Evolutionary conservation across 2,113 vertebrate species (phyloP).

Genomic region (Empidonax alnorum): DNA sequence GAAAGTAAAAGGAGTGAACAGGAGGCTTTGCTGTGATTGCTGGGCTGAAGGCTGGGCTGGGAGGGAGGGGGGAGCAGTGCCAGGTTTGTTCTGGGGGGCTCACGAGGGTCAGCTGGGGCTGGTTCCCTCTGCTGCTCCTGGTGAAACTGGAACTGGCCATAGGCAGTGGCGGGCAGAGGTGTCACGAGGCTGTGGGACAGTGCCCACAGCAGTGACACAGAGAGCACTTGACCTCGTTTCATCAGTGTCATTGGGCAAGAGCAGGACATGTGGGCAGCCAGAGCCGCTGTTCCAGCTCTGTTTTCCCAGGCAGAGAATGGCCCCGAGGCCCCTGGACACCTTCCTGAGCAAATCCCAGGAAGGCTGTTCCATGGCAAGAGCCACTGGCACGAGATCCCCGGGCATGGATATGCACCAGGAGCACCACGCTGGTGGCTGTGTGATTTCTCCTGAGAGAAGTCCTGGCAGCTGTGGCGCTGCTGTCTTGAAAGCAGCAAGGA

Average conservation of each 20-base stretch:
- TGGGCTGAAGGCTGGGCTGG: neutral
- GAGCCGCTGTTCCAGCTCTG: fast-evolving
- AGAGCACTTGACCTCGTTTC: neutral
- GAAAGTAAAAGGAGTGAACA: neutral
- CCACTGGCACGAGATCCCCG: fast-evolving
- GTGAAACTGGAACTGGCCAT: neutral
- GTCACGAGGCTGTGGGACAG: neutral
- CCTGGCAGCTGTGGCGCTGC: neutral
- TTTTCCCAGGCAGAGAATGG: neutral
- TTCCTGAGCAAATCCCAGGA: neutral
- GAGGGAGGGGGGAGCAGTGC: too few relatives aligned
- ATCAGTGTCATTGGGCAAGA: neutral
- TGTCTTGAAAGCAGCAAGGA: neutral
- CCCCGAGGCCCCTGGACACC: fast-evolving
- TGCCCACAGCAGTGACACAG: neutral
- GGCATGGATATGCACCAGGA: fast-evolving
- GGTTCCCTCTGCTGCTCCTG: neutral
- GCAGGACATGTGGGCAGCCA: neutral
- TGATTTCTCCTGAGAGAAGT: neutral
- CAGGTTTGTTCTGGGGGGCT: neutral
- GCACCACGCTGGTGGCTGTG: fast-evolving
- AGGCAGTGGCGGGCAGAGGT: neutral
- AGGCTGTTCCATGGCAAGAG: neutral
- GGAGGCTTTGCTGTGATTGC: neutral
- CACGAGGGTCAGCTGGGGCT: fast-evolving